phyloP scores from a whole-genome alignment of 2,113 vertebrate genomes.

The Petroica traversi region DNA sequence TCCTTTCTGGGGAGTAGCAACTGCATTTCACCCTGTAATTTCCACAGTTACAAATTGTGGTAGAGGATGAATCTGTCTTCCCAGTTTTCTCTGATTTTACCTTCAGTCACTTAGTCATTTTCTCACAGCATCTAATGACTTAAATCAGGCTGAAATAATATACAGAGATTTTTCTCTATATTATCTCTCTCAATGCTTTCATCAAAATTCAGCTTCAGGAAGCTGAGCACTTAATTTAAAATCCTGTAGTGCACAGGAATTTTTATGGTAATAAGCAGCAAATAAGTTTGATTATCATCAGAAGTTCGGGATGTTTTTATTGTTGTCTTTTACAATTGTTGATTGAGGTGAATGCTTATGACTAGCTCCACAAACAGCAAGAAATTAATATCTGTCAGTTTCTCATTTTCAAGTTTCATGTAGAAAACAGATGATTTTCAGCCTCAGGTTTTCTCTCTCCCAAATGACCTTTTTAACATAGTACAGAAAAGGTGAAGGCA shows the following conservation, averaged over 20 bases:
- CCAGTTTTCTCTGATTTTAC: not conserved
- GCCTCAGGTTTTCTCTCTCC: not conserved
- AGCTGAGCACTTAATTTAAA: not conserved
- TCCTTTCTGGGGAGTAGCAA: not conserved
- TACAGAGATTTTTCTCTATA: not conserved
- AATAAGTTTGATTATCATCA: not conserved
- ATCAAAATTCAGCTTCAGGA: not conserved
- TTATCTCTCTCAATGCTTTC: not conserved
- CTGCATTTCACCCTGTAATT: not conserved
- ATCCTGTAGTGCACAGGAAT: not conserved
- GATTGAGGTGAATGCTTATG: not conserved
- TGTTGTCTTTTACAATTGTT: not conserved
- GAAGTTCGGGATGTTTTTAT: not conserved
- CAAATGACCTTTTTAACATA: fast-evolving
- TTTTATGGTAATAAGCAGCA: not conserved
- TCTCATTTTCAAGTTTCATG: not conserved
- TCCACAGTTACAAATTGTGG: not conserved
- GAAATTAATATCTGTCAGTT: not conserved
- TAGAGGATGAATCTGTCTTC: not conserved
- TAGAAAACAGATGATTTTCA: not conserved
- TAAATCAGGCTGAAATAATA: not conserved
- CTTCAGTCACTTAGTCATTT: not conserved
- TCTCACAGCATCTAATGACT: not conserved
- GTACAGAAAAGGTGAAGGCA: not conserved
- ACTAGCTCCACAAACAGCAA: not conserved